Percentiles rank a stretch among this genome's conserved stretches.
These are phyloP conservation scores for Mionectes olivaceus DNA, from an alignment of 2,797 vertebrate genomes.

Conservation along the genomic window DNA sequence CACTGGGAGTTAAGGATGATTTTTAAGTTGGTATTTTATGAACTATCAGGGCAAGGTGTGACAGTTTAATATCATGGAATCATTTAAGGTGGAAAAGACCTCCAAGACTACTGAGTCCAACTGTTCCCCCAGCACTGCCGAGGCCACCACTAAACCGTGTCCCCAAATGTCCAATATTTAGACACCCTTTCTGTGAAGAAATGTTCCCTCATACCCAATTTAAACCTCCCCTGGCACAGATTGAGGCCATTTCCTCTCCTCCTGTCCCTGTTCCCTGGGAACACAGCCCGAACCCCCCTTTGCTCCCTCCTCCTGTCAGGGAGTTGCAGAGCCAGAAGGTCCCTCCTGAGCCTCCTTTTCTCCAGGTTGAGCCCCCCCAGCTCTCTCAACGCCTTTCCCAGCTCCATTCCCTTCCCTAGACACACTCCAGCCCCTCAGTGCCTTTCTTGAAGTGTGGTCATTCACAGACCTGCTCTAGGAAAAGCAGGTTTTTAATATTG, in stretches of 20 bases:
- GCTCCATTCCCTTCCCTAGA: background rate
- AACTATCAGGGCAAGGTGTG: background rate
- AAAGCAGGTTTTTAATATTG: background rate
- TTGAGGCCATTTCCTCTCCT: background rate
- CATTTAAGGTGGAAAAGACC: background rate
- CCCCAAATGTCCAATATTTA: background rate
- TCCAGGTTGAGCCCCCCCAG: background rate
- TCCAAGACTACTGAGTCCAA: background rate
- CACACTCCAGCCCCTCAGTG: background rate
- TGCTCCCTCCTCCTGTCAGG: background rate
- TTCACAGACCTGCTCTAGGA: background rate
- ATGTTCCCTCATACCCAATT: background rate
- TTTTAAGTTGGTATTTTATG: background rate
- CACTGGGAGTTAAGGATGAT: background rate
- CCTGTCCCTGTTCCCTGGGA: background rate
- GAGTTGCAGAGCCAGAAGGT: accelerated
- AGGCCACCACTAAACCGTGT: background rate
- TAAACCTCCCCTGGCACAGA: background rate
- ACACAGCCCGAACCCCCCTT: background rate
- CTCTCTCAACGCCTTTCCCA: background rate
- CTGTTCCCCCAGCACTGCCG: background rate
- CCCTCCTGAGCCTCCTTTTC: background rate
- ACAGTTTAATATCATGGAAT: background rate
- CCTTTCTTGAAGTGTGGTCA: background rate
- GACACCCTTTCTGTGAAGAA: background rate